Conservation (phyloP, 2,888 invertebrate genomes). For the Amblyjoppa proteus region DNA sequence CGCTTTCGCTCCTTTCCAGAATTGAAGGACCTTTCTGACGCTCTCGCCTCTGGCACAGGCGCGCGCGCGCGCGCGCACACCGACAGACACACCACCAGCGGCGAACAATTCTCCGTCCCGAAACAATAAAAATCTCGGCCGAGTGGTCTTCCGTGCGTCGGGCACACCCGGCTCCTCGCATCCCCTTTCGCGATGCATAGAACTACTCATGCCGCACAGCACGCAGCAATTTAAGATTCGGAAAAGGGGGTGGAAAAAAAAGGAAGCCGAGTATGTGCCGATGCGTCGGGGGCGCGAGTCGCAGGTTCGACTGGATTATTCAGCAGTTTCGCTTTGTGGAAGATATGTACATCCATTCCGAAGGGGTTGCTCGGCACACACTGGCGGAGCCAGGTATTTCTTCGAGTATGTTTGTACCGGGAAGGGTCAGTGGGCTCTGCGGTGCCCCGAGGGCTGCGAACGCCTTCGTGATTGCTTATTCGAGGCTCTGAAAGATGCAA, state of each 20-base stretch:
- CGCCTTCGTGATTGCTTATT: slow-evolving; percentile 63
- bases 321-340: slow-evolving; percentile 62
- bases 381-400: slow-evolving; percentile 55
- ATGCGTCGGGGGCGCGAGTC: slow-evolving; percentile 41
- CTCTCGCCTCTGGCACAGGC: slow-evolving; percentile 29
- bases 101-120: slow-evolving; percentile 54
- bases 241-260: slow-evolving; percentile 35
- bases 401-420: slow-evolving; percentile 59
- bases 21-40: slow-evolving; percentile 68
- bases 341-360: slow-evolving; percentile 38
- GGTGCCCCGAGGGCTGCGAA: slow-evolving; percentile 46
- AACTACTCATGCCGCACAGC: slow-evolving; percentile 32
- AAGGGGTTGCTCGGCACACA: slow-evolving; percentile 36
- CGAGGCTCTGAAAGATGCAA: slow-evolving; percentile 62
- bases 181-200: slow-evolving; percentile 22
- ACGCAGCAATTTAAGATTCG: slow-evolving; percentile 58
- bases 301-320: slow-evolving; percentile 67
- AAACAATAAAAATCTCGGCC: slow-evolving; percentile 69
- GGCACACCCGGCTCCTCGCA: slow-evolving; percentile 50
- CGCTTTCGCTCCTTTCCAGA: slow-evolving; percentile 58
- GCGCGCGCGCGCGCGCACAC: too few relatives aligned
- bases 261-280: slow-evolving; percentile 51
- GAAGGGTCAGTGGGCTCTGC: slow-evolving; percentile 60
- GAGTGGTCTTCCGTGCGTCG: slow-evolving; percentile 57
- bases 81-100: slow-evolving; percentile 14